Evolutionary conservation across 2,888 invertebrate genomes (phyloP).

Genomic region (Argynnis bischoffii): DNA sequence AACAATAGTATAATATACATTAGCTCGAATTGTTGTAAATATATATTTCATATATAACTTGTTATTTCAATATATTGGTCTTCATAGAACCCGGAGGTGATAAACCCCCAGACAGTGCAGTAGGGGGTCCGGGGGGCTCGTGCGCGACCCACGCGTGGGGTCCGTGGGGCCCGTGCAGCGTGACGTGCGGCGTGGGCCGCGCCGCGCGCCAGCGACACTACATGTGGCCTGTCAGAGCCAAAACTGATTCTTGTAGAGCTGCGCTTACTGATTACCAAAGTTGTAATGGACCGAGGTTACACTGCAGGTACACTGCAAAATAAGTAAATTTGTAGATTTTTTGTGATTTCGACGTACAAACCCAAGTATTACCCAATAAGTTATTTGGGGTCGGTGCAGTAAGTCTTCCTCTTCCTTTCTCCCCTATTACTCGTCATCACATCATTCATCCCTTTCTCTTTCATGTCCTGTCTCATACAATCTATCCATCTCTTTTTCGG

Average conservation of each 20-base stretch:
- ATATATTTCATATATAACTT: too few relatives aligned
- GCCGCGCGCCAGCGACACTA: slow-evolving; percentile 83
- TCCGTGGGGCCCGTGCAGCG: slow-evolving; percentile 90
- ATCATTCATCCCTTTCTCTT: too few relatives aligned
- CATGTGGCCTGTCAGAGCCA: slow-evolving; percentile 77
- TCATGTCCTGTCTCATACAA: too few relatives aligned
- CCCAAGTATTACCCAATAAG: too few relatives aligned
- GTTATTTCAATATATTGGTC: not conserved
- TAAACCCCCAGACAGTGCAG: slow-evolving; percentile 27
- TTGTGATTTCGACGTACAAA: too few relatives aligned
- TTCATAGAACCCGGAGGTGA: slow-evolving; percentile 41
- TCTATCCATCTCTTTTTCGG: too few relatives aligned
- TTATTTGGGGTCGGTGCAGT: too few relatives aligned
- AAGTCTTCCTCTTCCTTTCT: too few relatives aligned
- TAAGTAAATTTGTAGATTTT: not conserved
- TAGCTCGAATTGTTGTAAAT: too few relatives aligned
- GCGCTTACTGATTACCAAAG: slow-evolving; percentile 79
- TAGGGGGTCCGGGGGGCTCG: slow-evolving; percentile 63
- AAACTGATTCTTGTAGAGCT: slow-evolving; percentile 83
- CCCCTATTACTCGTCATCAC: too few relatives aligned
- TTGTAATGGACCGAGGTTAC: slow-evolving; percentile 75
- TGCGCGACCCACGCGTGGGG: slow-evolving; percentile 90
- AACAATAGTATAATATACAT: too few relatives aligned
- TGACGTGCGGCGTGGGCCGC: slow-evolving; percentile 89
- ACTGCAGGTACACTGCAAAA: slow-evolving; percentile 63